Conservation (phyloP, 2,888 invertebrate species). For the Calliphora vomitoria region DNA sequence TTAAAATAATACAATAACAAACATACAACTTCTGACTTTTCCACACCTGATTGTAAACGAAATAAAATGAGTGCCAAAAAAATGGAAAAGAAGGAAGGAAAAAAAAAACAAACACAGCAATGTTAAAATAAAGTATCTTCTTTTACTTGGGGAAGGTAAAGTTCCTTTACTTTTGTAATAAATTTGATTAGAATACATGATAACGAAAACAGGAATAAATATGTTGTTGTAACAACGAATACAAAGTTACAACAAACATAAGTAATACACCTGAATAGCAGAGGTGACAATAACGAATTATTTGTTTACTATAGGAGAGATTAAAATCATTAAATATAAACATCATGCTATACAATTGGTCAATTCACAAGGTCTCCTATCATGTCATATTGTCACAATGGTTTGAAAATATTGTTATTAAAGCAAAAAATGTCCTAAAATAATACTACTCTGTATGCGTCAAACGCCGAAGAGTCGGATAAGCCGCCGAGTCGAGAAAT, state of each 20-base stretch:
- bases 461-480: too few relatives aligned
- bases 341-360: too few relatives aligned
- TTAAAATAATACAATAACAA: conserved; percentile 9
- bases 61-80: conserved; percentile 9
- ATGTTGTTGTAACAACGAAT: not conserved
- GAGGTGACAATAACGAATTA: not conserved
- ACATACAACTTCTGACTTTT: conserved; percentile 19
- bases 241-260: not conserved
- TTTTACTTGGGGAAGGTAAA: not conserved
- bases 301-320: not conserved
- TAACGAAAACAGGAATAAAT: conserved; percentile 1
- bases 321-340: too few relatives aligned
- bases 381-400: too few relatives aligned
- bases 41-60: conserved; percentile 30
- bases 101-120: not conserved
- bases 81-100: not conserved
- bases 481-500: too few relatives aligned
- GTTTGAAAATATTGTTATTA: too few relatives aligned
- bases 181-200: conserved; percentile 43
- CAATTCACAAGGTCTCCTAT: too few relatives aligned
- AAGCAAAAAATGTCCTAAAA: too few relatives aligned
- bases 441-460: too few relatives aligned
- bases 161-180: conserved; percentile 37
- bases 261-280: not conserved
- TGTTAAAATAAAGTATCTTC: conserved; percentile 20